These are phyloP conservation scores for Megathymus violae DNA, from an alignment of 1,140 invertebrate species.

Conservation along the genomic window DNA sequence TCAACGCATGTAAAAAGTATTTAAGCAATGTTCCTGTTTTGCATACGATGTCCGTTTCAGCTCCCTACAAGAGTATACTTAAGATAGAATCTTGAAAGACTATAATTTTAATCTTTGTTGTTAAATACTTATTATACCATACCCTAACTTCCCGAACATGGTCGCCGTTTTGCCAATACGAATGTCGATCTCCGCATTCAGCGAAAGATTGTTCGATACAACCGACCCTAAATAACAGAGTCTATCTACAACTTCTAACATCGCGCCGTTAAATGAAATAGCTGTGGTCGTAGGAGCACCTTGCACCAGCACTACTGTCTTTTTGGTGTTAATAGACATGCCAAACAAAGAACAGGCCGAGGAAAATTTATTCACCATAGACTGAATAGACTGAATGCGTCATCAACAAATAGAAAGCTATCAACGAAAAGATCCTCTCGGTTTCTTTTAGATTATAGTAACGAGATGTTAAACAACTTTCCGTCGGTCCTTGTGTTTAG, in stretches of 20 bases:
- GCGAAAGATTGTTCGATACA: slow-evolving; percentile 11
- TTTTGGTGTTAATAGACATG: slow-evolving; percentile 34
- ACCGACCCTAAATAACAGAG: slow-evolving; percentile 1
- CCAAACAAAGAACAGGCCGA: not conserved
- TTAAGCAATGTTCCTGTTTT: slow-evolving; percentile 18
- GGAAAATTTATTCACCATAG: not conserved
- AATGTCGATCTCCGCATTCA: slow-evolving; percentile 18
- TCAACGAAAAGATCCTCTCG: slow-evolving; percentile 11
- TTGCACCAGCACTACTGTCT: not conserved
- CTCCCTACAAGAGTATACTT: slow-evolving; percentile 36
- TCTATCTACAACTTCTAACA: slow-evolving; percentile 11
- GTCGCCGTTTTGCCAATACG: slow-evolving; percentile 31
- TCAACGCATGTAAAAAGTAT: slow-evolving; percentile 32
- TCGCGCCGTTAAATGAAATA: slow-evolving; percentile 3
- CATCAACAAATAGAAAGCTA: slow-evolving; percentile 18
- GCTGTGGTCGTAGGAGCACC: not conserved
- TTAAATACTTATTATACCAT: slow-evolving; percentile 32
- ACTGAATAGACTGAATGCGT: slow-evolving; percentile 4
- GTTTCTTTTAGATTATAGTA: slow-evolving; percentile 4
- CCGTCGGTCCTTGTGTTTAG: slow-evolving; percentile 23
- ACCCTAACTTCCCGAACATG: slow-evolving; percentile 24
- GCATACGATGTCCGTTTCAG: slow-evolving; percentile 30
- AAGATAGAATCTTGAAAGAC: slow-evolving; percentile 27
- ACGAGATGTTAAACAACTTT: slow-evolving; percentile 15
- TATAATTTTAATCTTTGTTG: slow-evolving; percentile 15